Base-by-base conservation (phyloP, 2,113 vertebrate genomes). In the Leuciscus idus region DNA sequence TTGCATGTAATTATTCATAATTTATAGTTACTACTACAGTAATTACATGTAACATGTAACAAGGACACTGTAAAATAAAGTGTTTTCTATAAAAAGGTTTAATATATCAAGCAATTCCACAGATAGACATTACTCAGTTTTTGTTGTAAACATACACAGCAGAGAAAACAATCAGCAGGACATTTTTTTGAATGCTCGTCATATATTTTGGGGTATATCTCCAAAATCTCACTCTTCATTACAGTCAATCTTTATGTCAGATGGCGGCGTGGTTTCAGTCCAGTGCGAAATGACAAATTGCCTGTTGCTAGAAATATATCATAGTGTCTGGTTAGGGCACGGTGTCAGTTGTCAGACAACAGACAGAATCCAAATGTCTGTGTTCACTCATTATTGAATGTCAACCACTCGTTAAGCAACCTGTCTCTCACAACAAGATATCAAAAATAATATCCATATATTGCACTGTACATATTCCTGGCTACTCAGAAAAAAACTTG, bases 311-410 rank as follows among this genome's bases (percentile, higher is more conserved):
- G 26, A 77, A 55, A 77, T 17, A 55, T 55, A 26, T 76, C 73
- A 48, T 77, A 8, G 19, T 55, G 48, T 50, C 26, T 77, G 46
- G 13, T 52, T 50, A 55, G 50, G 75, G 19, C 75, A 33, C 6
- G 4, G 7, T 77, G 46, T 77, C 75, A 33, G 17, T 21, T 77
- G 26, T 77, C 75, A 55, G 28, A 55, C 75, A 77, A 55, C 75
- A 77, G 72, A 75, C 8, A 17, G 15, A 55, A 77, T 52, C 26
- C 48, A 55, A 55, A 30, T 2, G 48, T 9, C 26, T 55, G 74
- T 52, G 74, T 21, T 52, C 74, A 52, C 74, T 28, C 0, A 77
- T 77, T 77, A 74, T 15, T 74, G n/a, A 74, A 74, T 48, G 43
- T 8, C 72, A 75, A 75, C 2, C 39, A 46, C 70, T 43, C 10